Base-by-base conservation (phyloP, 2,113 vertebrate species). In the Heterotis niloticus region DNA sequence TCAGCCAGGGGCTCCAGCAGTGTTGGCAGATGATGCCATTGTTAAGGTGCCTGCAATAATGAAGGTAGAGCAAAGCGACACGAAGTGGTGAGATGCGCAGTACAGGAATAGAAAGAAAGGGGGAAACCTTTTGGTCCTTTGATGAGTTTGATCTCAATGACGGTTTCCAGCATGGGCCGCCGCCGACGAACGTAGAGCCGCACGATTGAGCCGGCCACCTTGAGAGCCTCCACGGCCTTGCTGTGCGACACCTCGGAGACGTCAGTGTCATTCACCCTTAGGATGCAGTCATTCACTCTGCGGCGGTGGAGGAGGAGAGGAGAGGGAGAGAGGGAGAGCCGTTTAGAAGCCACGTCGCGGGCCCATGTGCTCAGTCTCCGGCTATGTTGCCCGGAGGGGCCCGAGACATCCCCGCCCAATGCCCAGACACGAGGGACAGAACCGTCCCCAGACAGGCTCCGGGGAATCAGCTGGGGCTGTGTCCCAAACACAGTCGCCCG, bases 211-310 rank as follows among this genome's bases (percentile, higher is more conserved):
- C 96, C 97, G 0, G 96, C 96, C 75, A 96, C 95, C 83, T 98
- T 99, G 9, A 99, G 91, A 1, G 97, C 97, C 84, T 99, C 97
- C 52, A 98, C 96, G 0, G 97, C 96, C 84, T 96, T 95, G 88
- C 96, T 96, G 90, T 98, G 97, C 0, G 94, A 97, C 3, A 98
- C 96, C 74, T 98, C 95, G 0, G 95, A 97, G 69, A 99, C 97
- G 0, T 98, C 96, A 0, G 94, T 89, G 56, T 98, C 96, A 4
- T 99, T 99, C 91, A 99, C 97, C 82, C 96, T 91, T 82, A 99
- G 88, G 88, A 98, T 98, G 84, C 96, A 99, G 75, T 99, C 97
- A 0, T 98, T 99, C 82, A 99, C 96, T 89, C 96, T 99, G 83
- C 2, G 72, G n/a, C 52, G 60, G 24, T 60, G 74, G 44, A 52